Conservation (phyloP, 2,113 vertebrate species). For the Cephalopterus ornatus region DNA sequence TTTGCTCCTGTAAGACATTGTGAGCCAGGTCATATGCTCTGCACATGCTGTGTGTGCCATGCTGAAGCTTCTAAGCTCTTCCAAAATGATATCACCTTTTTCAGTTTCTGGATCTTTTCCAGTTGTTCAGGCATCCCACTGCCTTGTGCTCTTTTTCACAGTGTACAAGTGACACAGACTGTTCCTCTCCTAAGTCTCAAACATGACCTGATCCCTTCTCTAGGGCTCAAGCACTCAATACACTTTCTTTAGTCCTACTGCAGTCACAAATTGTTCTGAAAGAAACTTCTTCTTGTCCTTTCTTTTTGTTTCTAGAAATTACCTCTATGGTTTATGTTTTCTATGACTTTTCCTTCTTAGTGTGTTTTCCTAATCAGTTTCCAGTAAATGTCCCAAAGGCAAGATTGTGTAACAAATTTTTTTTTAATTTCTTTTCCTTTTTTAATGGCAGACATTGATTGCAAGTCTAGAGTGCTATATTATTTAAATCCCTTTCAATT, state of each 20-base stretch:
- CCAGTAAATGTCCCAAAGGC: not conserved
- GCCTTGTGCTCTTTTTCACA: not conserved
- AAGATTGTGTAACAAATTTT: not conserved
- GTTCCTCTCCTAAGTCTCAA: not conserved
- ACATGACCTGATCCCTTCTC: not conserved
- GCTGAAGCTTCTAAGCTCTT: not conserved
- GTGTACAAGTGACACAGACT: not conserved
- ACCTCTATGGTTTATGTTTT: not conserved
- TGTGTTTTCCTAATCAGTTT: not conserved
- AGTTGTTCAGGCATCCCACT: not conserved
- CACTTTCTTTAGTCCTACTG: not conserved
- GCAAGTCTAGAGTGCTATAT: not conserved
- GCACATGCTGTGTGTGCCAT: not conserved
- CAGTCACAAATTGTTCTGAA: not conserved
- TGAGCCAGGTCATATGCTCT: accelerated
- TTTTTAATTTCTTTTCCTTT: not conserved
- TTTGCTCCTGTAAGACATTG: not conserved
- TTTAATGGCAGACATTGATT: not conserved
- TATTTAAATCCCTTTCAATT: not conserved
- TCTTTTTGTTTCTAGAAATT: not conserved
- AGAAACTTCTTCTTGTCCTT: not conserved
- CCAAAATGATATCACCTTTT: not conserved
- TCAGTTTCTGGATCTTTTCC: not conserved
- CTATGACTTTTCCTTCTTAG: not conserved
- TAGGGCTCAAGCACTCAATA: not conserved